Percentiles rank a stretch among this genome's conserved stretches.
phyloP scores from a whole-genome alignment of 2,888 invertebrate species.

The Tinea semifulvella region DNA sequence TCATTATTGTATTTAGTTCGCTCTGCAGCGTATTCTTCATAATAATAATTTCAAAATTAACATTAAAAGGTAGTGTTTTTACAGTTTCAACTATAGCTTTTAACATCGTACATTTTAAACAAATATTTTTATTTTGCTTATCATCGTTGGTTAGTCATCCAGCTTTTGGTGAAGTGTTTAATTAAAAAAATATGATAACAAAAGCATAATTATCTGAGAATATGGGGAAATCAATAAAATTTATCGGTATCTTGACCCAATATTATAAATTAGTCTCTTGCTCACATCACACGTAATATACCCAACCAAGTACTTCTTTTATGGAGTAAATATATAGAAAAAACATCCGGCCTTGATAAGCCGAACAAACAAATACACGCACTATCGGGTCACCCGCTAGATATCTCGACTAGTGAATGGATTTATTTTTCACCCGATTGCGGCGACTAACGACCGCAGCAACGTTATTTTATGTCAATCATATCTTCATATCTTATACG shows the following conservation, averaged over 20 bases:
- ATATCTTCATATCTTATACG: too few species aligned
- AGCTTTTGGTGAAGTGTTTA: neutral
- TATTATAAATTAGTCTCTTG: slow-evolving; percentile 46
- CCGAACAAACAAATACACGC: slow-evolving; percentile 61
- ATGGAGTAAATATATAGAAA: slow-evolving; percentile 63
- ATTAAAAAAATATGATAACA: neutral
- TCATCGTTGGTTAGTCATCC: neutral
- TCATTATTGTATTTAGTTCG: too few species aligned
- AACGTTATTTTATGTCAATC: too few species aligned
- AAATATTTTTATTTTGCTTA: neutral
- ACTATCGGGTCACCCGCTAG: slow-evolving; percentile 62
- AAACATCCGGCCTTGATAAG: slow-evolving; percentile 67
- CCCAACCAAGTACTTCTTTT: slow-evolving; percentile 49
- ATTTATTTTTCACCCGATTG: slow-evolving; percentile 30
- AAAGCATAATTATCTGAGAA: neutral
- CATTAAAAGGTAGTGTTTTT: too few species aligned
- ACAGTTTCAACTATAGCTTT: too few species aligned
- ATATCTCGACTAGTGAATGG: slow-evolving; percentile 48
- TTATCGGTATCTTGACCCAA: slow-evolving; percentile 53
- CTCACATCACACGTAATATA: slow-evolving; percentile 37
- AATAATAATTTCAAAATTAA: too few species aligned
- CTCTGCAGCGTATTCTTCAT: too few species aligned
- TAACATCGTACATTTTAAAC: neutral
- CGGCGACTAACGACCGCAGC: neutral
- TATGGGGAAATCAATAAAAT: slow-evolving; percentile 5